A percentile compares a stretch with the other conserved stretches of the same genome.
Evolutionary conservation across 2,797 vertebrate species (phyloP).

Genomic region (Megaceryle alcyon): DNA sequence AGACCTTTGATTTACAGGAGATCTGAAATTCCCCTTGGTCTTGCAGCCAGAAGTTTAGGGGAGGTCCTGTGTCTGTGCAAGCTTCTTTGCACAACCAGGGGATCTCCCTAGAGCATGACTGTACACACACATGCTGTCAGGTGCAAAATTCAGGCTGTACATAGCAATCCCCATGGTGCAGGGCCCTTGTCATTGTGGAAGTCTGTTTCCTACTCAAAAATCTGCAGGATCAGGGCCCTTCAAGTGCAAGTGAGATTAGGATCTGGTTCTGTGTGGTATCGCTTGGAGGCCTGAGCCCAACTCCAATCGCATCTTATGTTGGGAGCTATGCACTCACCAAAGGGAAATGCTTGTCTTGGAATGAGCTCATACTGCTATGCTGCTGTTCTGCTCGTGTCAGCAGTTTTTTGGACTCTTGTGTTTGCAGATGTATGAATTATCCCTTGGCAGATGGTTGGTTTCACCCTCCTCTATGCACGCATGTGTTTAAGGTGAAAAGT

Average conservation of each 20-base stretch:
- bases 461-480: background rate
- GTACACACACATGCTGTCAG: background rate
- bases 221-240: background rate
- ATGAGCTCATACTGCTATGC: slow-evolving; percentile 26
- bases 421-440: slow-evolving; percentile 40
- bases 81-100: background rate
- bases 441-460: slow-evolving; percentile 24
- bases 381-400: slow-evolving; percentile 28
- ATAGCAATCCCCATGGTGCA: background rate
- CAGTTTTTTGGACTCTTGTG: slow-evolving; percentile 1
- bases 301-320: background rate
- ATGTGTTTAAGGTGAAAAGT: background rate
- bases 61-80: background rate
- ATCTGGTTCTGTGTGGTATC: slow-evolving; percentile 60
- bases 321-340: slow-evolving; percentile 10
- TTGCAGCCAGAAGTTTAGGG: background rate
- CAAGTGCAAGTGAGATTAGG: slow-evolving; percentile 11
- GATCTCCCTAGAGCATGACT: background rate
- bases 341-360: slow-evolving; percentile 31
- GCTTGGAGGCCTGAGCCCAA: slow-evolving; percentile 33
- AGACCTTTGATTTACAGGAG: background rate
- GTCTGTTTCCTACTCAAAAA: background rate
- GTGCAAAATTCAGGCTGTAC: background rate
- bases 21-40: background rate
- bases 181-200: background rate